phyloP scores from a whole-genome alignment of 2,797 vertebrate genomes.

The Lophius americanus region DNA sequence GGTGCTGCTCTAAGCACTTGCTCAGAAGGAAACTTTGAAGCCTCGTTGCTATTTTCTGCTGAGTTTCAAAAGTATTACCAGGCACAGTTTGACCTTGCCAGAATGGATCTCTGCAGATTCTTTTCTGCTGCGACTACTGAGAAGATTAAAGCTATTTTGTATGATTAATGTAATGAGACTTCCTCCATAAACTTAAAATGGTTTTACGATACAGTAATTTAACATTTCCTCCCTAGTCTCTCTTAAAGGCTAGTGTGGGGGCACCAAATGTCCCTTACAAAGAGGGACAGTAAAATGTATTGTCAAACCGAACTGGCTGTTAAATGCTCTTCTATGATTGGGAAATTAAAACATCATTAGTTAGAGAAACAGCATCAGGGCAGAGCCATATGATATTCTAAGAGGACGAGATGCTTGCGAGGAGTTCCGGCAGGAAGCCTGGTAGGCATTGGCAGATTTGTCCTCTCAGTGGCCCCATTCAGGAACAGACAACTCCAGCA shows the following conservation, averaged over 20 bases:
- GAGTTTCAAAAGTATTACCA: conserved; percentile 68
- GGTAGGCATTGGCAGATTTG: conserved; percentile 42
- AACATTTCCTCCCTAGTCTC: conserved; percentile 54
- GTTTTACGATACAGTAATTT: conserved; percentile 73
- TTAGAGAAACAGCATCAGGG: conserved; percentile 59
- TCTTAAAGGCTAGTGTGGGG: conserved; percentile 61
- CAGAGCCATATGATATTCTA: conserved; percentile 38
- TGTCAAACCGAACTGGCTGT: conserved; percentile 52
- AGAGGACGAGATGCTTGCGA: conserved; percentile 31
- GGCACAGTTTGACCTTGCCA: conserved; percentile 70
- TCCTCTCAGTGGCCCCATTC: conserved; percentile 64
- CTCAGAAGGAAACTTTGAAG: conserved; percentile 71
- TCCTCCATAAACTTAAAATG: conserved; percentile 72
- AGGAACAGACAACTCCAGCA: conserved; percentile 50
- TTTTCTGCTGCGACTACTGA: conserved; percentile 54
- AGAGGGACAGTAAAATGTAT: conserved; percentile 59
- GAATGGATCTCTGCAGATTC: conserved; percentile 49
- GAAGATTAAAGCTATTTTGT: conserved; percentile 69
- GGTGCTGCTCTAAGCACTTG: conserved; percentile 77
- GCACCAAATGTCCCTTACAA: conserved; percentile 62
- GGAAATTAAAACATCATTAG: conserved; percentile 73
- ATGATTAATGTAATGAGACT: conserved; percentile 77
- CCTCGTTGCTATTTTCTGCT: conserved; percentile 65
- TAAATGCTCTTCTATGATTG: conserved; percentile 62
- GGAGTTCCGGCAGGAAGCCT: conserved; percentile 62